These are phyloP conservation scores for Promerops cafer DNA, from an alignment of 2,113 vertebrate species.

Conservation along the genomic window DNA sequence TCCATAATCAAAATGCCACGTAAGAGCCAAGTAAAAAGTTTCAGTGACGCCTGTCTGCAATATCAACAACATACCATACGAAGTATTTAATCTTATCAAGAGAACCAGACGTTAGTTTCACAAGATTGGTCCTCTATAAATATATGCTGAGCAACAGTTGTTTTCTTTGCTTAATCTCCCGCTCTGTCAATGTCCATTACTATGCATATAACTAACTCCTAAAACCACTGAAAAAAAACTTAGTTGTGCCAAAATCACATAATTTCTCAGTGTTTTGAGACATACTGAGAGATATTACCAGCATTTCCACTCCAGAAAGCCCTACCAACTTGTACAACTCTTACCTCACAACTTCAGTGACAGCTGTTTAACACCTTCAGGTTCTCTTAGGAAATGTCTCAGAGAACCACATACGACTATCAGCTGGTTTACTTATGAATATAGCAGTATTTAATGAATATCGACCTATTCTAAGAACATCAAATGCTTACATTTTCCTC, in stretches of 20 bases:
- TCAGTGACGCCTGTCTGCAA: not conserved
- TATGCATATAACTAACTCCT: not conserved
- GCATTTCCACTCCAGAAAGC: not conserved
- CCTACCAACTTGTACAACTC: not conserved
- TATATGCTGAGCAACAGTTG: not conserved
- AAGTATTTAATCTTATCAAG: not conserved
- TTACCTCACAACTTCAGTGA: not conserved
- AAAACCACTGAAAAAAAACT: not conserved
- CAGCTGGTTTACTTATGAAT: not conserved
- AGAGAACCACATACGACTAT: not conserved
- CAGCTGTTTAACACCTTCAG: not conserved
- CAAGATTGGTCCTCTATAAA: not conserved
- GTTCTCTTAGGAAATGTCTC: not conserved
- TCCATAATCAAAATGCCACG: not conserved
- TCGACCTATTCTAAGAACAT: not conserved
- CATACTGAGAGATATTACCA: not conserved
- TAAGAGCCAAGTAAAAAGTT: not conserved
- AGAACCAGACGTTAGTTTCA: not conserved
- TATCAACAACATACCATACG: not conserved
- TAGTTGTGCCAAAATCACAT: not conserved
- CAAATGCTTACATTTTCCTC: not conserved
- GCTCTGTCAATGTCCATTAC: not conserved
- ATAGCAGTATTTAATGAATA: not conserved
- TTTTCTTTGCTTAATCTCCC: not conserved
- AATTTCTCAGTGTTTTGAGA: not conserved